phyloP scores from a whole-genome alignment of 2,113 vertebrate genomes.

The Gavialis gangeticus region DNA sequence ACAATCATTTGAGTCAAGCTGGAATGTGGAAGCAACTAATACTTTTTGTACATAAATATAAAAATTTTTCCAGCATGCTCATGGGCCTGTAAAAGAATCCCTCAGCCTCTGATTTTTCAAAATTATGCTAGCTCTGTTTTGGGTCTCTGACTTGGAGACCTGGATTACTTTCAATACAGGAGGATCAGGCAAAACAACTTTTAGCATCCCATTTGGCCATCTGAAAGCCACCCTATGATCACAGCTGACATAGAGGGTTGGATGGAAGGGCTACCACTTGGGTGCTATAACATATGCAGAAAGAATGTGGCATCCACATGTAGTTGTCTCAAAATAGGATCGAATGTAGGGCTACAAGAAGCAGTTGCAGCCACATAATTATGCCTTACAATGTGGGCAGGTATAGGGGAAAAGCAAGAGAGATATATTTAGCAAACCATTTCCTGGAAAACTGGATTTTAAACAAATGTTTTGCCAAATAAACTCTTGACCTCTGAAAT shows the following conservation, averaged over 20 bases:
- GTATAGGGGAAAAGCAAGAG: neutral
- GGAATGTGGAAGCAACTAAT: neutral
- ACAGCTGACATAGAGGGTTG: neutral
- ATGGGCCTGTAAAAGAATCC: neutral
- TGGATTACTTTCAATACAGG: rapidly evolving
- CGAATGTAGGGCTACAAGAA: rapidly evolving
- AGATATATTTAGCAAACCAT: conserved; percentile 33
- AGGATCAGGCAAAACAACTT: neutral
- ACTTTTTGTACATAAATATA: neutral
- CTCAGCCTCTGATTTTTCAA: rapidly evolving
- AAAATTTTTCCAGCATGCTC: neutral
- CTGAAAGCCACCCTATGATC: neutral
- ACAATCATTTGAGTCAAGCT: neutral
- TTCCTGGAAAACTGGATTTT: conserved; percentile 15
- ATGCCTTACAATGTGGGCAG: rapidly evolving
- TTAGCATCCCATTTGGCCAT: neutral
- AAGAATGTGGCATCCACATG: neutral
- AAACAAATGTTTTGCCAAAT: conserved; percentile 10
- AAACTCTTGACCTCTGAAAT: neutral
- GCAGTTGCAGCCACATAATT: neutral
- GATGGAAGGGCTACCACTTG: neutral
- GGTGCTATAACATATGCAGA: neutral
- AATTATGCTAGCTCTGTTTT: rapidly evolving
- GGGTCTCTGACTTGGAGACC: neutral
- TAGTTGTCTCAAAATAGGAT: neutral